Conservation (phyloP, 2,113 vertebrate genomes). For the Epinephelus lanceolatus region DNA sequence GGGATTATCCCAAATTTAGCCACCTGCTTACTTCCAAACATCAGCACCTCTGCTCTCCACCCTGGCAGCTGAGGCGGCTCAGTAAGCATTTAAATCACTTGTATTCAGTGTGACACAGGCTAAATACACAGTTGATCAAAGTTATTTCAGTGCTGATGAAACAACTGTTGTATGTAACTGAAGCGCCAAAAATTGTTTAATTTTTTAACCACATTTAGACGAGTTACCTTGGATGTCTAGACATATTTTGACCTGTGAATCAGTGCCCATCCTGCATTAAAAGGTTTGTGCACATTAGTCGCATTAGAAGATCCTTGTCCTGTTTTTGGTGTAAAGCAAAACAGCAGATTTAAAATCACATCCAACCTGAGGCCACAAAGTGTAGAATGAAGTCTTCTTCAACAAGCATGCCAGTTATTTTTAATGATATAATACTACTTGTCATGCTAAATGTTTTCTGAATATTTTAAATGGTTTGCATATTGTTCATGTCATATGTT, state of each 20-base stretch:
- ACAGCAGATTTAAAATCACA: not conserved
- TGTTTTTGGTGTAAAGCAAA: not conserved
- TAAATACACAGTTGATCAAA: not conserved
- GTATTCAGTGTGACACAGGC: not conserved
- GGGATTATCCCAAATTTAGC: conserved; percentile 3
- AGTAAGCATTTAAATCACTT: conserved; percentile 8
- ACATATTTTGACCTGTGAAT: not conserved
- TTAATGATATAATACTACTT: too few relatives aligned
- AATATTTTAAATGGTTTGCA: not conserved
- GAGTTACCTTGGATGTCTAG: not conserved
- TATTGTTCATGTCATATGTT: not conserved
- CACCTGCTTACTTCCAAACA: not conserved
- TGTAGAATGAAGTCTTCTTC: not conserved
- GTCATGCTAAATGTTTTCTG: not conserved
- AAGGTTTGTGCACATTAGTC: not conserved
- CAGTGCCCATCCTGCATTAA: not conserved
- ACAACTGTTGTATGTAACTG: not conserved
- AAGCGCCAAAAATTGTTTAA: not conserved
- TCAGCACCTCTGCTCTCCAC: conserved; percentile 7
- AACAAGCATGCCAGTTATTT: too few relatives aligned
- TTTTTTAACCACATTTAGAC: not conserved
- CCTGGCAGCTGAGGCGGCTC: not conserved
- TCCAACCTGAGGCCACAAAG: not conserved
- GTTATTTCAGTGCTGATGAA: conserved; percentile 11
- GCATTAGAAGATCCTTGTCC: not conserved